phyloP scores from a whole-genome alignment of 1,140 invertebrate species.

The fruit fly (Drosophila melanogaster) region DNA sequence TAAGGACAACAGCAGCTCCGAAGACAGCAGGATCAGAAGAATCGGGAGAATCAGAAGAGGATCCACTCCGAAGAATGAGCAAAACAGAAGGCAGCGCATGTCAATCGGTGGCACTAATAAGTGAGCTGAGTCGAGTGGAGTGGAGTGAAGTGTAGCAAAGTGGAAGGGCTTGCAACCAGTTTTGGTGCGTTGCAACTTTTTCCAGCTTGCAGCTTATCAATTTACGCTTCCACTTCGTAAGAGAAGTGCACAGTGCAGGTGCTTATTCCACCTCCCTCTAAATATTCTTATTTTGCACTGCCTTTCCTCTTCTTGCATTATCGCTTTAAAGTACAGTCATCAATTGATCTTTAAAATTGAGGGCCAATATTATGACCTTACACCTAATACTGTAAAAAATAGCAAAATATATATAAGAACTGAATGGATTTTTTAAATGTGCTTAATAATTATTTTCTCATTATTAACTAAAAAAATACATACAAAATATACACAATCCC shows the following conservation, averaged over 20 bases:
- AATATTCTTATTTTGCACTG: conserved; percentile 1
- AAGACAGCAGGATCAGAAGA: conserved; percentile 9
- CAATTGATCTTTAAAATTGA: background rate
- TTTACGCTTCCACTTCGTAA: conserved; percentile 65
- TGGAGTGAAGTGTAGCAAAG: background rate
- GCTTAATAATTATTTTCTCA: background rate
- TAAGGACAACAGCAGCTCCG: conserved; percentile 8
- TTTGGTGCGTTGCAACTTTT: conserved; percentile 18
- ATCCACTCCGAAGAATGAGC: background rate
- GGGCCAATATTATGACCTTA: too few relatives aligned
- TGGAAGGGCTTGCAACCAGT: conserved; percentile 42
- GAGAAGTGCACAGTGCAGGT: conserved; percentile 29
- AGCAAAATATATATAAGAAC: too few relatives aligned
- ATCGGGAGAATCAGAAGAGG: background rate
- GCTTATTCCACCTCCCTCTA: conserved; percentile 18
- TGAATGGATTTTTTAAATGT: background rate
- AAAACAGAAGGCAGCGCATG: conserved; percentile 59
- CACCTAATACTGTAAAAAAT: too few relatives aligned
- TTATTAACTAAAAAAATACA: too few relatives aligned
- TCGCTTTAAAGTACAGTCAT: conserved; percentile 6
- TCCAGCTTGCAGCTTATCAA: conserved; percentile 67
- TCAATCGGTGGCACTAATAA: conserved; percentile 72
- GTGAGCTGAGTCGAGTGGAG: conserved; percentile 36
- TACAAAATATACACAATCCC: background rate
- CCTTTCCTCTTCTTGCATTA: conserved; percentile 3